These are phyloP conservation scores for Epinotia demarniana DNA, from an alignment of 2,888 invertebrate genomes.

Conservation along the genomic window DNA sequence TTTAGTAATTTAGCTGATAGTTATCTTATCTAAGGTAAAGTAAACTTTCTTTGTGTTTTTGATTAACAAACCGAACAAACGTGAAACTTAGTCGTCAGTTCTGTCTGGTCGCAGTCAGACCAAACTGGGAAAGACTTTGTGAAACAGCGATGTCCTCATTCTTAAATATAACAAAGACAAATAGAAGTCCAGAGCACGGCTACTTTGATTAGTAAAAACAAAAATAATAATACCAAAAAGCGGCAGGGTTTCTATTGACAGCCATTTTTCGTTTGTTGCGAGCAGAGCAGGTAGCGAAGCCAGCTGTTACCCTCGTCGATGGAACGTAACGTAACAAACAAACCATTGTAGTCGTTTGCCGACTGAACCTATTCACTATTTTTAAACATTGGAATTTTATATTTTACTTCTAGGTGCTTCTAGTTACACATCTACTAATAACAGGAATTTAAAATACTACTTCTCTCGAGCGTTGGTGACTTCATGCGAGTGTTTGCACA, in stretches of 20 bases:
- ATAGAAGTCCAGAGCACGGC: not conserved
- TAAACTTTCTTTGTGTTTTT: slow-evolving; percentile 37
- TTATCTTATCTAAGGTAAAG: slow-evolving; percentile 47
- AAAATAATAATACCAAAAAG: slow-evolving; percentile 56
- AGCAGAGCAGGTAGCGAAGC: slow-evolving; percentile 79
- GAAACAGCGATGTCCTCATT: not conserved
- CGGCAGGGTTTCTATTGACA: slow-evolving; percentile 69
- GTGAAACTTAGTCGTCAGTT: not conserved
- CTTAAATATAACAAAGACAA: not conserved
- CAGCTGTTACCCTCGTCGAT: slow-evolving; percentile 72
- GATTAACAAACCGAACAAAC: not conserved
- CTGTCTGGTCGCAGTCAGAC: no score
- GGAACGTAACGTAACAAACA: slow-evolving; percentile 68
- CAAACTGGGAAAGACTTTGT: not conserved
- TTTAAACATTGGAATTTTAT: slow-evolving; percentile 53
- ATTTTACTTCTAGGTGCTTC: slow-evolving; percentile 22
- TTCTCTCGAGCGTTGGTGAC: slow-evolving; percentile 8
- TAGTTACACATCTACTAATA: slow-evolving; percentile 2
- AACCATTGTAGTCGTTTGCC: slow-evolving; percentile 63
- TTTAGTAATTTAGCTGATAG: slow-evolving; percentile 38
- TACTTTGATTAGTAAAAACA: slow-evolving; percentile 47
- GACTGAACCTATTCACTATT: slow-evolving; percentile 56
- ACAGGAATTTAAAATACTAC: slow-evolving; percentile 21
- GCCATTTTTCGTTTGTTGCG: slow-evolving; percentile 68
- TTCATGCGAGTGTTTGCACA: slow-evolving; percentile 19